These are phyloP conservation scores for Calyptommatus sinebrachiatus DNA, from an alignment of 2,113 vertebrate genomes.

Conservation along the genomic window DNA sequence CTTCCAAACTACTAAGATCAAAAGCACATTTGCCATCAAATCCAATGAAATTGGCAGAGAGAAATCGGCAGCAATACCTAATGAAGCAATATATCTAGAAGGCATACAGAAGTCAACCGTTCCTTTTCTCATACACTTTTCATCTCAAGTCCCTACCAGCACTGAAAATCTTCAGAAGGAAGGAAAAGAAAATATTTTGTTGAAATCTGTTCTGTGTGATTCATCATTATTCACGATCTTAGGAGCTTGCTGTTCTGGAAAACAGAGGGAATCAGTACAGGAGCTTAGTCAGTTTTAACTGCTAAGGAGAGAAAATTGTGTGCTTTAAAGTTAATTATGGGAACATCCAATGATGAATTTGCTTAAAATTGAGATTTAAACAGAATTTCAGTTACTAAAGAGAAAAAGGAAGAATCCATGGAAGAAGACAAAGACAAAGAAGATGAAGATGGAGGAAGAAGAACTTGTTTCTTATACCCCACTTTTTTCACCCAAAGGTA, in stretches of 20 bases:
- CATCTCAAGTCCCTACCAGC: constrained; percentile 19
- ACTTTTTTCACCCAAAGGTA: no score
- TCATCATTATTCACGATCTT: neutral
- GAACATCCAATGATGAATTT: neutral
- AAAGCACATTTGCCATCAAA: neutral
- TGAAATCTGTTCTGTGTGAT: neutral
- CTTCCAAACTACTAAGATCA: neutral
- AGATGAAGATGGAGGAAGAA: no score
- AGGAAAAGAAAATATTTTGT: constrained; percentile 1
- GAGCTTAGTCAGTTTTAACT: neutral
- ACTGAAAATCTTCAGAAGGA: neutral
- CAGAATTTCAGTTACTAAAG: neutral
- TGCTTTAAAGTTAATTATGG: neutral
- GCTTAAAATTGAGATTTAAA: neutral
- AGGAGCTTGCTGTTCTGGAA: constrained; percentile 19
- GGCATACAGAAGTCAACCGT: neutral
- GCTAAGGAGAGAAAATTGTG: neutral
- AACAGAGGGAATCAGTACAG: neutral
- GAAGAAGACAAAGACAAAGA: no score
- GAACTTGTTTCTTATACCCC: no score
- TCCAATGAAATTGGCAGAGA: neutral
- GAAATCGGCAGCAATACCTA: neutral
- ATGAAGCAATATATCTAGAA: neutral
- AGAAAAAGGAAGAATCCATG: no score
- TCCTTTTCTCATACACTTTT: neutral